phyloP scores from a whole-genome alignment of 2,113 vertebrate species.

The Anoura caudifer region DNA sequence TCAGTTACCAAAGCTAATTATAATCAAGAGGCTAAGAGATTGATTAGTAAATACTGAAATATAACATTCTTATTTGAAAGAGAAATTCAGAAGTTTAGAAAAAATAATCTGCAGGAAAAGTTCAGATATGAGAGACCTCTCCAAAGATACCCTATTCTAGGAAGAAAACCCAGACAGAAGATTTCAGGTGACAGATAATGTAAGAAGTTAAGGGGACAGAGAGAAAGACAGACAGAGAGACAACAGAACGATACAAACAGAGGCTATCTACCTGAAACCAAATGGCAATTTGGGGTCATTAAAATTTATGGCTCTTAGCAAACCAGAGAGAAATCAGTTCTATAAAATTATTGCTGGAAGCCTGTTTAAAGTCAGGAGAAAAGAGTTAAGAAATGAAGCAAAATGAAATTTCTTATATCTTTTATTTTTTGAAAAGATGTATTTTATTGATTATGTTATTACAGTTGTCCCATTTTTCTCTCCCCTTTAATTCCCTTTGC shows the following conservation, averaged over 20 bases:
- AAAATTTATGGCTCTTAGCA: not conserved
- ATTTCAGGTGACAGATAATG: not conserved
- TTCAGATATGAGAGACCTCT: not conserved
- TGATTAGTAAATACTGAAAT: not conserved
- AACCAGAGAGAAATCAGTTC: not conserved
- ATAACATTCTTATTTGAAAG: not conserved
- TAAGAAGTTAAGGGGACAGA: not conserved
- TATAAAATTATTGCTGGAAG: not conserved
- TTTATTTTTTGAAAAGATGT: not conserved
- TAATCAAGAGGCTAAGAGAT: not conserved
- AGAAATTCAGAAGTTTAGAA: not conserved
- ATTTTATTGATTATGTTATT: no score
- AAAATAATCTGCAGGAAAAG: not conserved
- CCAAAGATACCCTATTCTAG: not conserved
- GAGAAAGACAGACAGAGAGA: not conserved
- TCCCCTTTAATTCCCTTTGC: no score
- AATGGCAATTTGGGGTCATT: not conserved
- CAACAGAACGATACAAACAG: not conserved
- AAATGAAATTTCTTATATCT: slow-evolving; percentile 2
- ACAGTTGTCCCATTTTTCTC: no score
- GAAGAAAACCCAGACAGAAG: not conserved
- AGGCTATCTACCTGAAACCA: not conserved
- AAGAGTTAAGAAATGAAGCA: not conserved
- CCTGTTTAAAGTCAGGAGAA: not conserved
- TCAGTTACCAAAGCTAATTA: not conserved